Conservation (phyloP, 2,797 vertebrate species). For the Hozukius guyotensis region DNA sequence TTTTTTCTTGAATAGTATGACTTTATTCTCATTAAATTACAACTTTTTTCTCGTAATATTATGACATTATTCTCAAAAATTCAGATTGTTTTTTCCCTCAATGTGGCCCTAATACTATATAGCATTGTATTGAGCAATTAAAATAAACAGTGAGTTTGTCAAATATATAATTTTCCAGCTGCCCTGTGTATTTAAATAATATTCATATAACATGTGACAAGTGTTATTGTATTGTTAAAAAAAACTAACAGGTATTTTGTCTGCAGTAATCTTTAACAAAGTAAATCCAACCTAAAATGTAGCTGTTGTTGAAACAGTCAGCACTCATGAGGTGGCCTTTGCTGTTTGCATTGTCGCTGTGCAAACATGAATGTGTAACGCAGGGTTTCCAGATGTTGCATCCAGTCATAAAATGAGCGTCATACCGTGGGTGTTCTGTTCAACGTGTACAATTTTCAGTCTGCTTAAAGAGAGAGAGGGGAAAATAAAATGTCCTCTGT, state of each 20-base stretch:
- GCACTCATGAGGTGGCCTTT: slow-evolving; percentile 37
- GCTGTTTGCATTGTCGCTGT: slow-evolving; percentile 59
- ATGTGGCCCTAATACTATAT: too few relatives aligned
- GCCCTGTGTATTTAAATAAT: background rate
- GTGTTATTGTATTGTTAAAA: background rate
- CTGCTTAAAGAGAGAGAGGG: background rate
- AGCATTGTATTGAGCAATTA: background rate
- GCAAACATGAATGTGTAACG: slow-evolving; percentile 48
- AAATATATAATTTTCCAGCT: background rate
- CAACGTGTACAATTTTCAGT: background rate
- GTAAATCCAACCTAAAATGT: background rate
- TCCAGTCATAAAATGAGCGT: slow-evolving; percentile 11
- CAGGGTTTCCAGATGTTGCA: slow-evolving; percentile 53
- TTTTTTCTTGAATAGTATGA: too few relatives aligned
- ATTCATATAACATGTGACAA: background rate
- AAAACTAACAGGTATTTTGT: background rate
- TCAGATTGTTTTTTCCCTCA: too few relatives aligned
- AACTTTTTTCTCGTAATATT: too few relatives aligned
- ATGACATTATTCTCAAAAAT: too few relatives aligned
- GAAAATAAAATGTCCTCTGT: background rate
- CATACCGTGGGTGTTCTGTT: background rate
- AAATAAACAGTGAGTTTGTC: background rate
- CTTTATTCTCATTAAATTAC: too few relatives aligned
- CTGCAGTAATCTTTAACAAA: background rate
- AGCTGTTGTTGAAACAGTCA: background rate